Conservation (phyloP, 2,113 vertebrate genomes). For the Dendrocopos noguchii region DNA sequence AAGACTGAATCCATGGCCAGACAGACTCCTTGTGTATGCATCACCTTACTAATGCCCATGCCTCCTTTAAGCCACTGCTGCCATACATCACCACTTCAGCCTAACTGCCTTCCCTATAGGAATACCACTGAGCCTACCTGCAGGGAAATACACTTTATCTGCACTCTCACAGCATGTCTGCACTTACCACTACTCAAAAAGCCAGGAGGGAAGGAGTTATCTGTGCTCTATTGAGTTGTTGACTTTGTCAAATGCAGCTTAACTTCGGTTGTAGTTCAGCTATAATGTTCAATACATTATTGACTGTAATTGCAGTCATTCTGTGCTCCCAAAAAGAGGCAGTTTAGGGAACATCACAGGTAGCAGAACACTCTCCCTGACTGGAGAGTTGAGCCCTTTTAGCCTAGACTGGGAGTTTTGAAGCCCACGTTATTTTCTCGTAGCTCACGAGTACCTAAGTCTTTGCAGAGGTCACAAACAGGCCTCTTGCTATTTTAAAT, state of each 20-base stretch:
- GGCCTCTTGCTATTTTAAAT: neutral
- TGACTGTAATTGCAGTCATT: conserved; percentile 8
- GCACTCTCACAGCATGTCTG: conserved; percentile 57
- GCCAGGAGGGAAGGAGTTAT: conserved; percentile 10
- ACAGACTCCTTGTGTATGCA: neutral
- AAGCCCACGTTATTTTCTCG: neutral
- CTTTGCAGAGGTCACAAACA: neutral
- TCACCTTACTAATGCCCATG: neutral
- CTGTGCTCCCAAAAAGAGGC: neutral
- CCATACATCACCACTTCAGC: neutral
- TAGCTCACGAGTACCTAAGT: neutral
- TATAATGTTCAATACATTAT: neutral
- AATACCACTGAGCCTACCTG: conserved; percentile 59
- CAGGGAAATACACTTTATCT: conserved; percentile 68
- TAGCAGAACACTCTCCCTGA: neutral
- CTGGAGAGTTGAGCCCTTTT: neutral
- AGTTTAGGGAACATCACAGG: neutral
- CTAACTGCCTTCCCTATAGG: neutral
- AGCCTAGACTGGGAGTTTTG: neutral
- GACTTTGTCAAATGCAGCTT: conserved; percentile 34
- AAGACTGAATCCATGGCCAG: neutral
- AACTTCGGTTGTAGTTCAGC: neutral
- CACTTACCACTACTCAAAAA: conserved; percentile 69
- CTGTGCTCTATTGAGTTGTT: neutral
- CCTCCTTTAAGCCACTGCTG: neutral